Evolutionary conservation across 2,888 invertebrate genomes (phyloP).

Genomic region (Pherbina coryleti): DNA sequence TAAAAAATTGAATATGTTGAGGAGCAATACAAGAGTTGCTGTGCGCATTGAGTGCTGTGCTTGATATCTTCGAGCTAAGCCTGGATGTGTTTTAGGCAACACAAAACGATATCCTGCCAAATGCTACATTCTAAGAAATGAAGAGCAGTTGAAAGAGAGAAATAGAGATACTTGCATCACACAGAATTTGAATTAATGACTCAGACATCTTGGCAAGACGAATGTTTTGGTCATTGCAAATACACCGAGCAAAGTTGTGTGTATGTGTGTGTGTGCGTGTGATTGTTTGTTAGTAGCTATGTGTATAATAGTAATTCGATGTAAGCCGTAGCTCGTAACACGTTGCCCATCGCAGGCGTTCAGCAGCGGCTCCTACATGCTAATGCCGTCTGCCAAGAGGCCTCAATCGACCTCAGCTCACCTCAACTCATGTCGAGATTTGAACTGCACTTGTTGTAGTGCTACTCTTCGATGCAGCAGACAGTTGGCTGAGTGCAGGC

Average conservation of each 20-base stretch:
- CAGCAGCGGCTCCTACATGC: neutral
- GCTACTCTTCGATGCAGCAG: neutral
- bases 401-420: constrained; percentile 20
- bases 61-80: too few relatives aligned
- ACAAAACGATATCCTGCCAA: too few relatives aligned
- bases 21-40: too few relatives aligned
- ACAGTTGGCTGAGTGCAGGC: neutral
- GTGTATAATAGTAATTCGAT: neutral
- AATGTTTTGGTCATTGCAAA: neutral
- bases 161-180: neutral
- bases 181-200: constrained; percentile 14
- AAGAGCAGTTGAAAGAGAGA: neutral
- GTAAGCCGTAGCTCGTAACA: constrained; percentile 1
- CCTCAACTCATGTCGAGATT: neutral
- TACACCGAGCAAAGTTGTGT: neutral
- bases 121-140: too few relatives aligned
- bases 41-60: too few relatives aligned
- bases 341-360: neutral
- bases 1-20: too few relatives aligned
- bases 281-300: neutral
- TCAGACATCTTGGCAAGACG: constrained; percentile 18
- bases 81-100: too few relatives aligned
- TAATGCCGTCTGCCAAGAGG: constrained; percentile 13
- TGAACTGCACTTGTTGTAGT: neutral
- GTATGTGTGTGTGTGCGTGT: neutral